Base-by-base conservation (phyloP, 2,797 vertebrate species). In the Lithobates pipiens region DNA sequence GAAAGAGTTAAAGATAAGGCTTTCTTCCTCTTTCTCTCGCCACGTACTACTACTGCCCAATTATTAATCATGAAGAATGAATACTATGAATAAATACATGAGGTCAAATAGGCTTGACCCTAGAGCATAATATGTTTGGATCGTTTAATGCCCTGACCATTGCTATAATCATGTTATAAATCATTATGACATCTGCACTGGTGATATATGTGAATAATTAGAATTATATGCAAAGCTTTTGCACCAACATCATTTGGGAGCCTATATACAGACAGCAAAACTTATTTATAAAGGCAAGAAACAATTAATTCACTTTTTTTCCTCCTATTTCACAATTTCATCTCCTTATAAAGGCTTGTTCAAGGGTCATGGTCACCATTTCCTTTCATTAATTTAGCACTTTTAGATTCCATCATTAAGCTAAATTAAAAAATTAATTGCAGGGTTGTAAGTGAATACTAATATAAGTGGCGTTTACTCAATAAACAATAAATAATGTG, bases 161-260 rank as follows among this genome's bases (percentile, higher is more conserved):
- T 69, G 76, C 29, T 32, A 8, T 69, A 79, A 79, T 79, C 44
- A 69, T 68, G 77, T 46, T 79, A 79, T 79, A 79, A 29, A 79
- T 79, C 77, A 79, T 13, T 79, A 27, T 79, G 77, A 69, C 77
- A 69, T 46, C 6, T 68, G 8, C 23, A 32, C 18, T 29, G 63
- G 46, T 46, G 39, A 2, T 69, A 79, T 25, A 57, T 54, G 29
- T 36, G 21, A 80, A 80, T 71, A 71, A 72, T 23, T 50, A 57
- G 21, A 54, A 72, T 57, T 71, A 27, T n/a, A 27, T n/a, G 54
- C 21, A 61, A 61, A 61, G 18, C 54, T 61, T 2, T 61, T 61
- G 10, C 54, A 57, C 21, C 10, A 61, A 61, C 21, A n/a, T 61
- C 7, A 23, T 61, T 61, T 21, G 2, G 54, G 2, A 61, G 6